These are phyloP conservation scores for Amblyjoppa fuscipennis DNA, from an alignment of 2,888 invertebrate species.

Conservation along the genomic window DNA sequence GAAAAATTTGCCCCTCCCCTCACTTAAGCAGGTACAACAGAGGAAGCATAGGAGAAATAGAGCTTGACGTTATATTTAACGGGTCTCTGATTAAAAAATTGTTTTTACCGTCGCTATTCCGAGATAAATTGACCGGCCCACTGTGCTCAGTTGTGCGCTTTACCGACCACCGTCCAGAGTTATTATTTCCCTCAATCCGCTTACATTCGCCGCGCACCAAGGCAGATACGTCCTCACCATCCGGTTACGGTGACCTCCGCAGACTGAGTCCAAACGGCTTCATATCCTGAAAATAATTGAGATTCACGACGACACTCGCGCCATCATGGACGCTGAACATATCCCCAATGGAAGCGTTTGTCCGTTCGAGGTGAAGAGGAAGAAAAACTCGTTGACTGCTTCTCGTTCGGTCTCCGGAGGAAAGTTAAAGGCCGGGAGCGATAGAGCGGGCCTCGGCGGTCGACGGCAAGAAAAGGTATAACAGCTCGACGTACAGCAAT, in stretches of 20 bases:
- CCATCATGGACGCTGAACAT: conserved; percentile 39
- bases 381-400: conserved; percentile 50
- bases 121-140: too few relatives aligned
- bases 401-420: conserved; percentile 55
- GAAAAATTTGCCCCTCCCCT: too few relatives aligned
- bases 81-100: too few relatives aligned
- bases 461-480: conserved; percentile 47
- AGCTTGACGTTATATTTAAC: background rate
- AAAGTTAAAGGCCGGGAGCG: conserved; percentile 48
- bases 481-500: conserved; percentile 59
- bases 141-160: too few relatives aligned
- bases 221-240: too few relatives aligned
- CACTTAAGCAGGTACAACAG: too few relatives aligned
- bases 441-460: conserved; percentile 25
- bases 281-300: conserved; percentile 31
- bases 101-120: too few relatives aligned
- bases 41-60: background rate
- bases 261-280: background rate
- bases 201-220: too few relatives aligned
- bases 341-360: conserved; percentile 46
- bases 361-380: conserved; percentile 35
- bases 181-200: too few relatives aligned
- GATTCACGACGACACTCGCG: conserved; percentile 54
- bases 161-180: too few relatives aligned
- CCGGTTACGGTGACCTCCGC: background rate